Base-by-base conservation (phyloP, 2,113 vertebrate species). In the Myrmecobius fasciatus region DNA sequence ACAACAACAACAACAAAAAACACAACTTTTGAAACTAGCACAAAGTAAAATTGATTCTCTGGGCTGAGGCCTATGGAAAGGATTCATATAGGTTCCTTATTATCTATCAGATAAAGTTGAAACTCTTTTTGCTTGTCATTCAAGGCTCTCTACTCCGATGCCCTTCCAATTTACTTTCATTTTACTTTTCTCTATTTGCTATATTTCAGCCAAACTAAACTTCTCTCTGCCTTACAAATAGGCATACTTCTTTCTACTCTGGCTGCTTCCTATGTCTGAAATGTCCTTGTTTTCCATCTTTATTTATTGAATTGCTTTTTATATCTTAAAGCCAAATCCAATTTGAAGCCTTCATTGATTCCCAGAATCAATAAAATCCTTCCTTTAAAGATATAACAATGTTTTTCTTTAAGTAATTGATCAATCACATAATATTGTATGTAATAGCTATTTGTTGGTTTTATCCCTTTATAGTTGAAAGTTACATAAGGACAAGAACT, bases 11-110 rank as follows among this genome's bases (percentile, higher is more conserved):
- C n/a, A n/a, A n/a, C n/a, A 51, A 51, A 51, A 10, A 4, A 8
- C 9, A 51, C 49, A 51, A 89, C 31, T 60, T 31, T 7, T 26
- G 6, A 52, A 89, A 25, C 47, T 67, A 48, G 31, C 94, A 36
- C 89, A 96, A 96, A 48, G 48, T 52, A 92, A n/a, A 36, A 52
- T 12, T 89, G 92, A 48, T 28, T 83, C 1, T 60, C 56, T 88
- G 22, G 56, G n/a, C 28, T 89, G 67, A 54, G 75, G 88, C 49
- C 91, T 52, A 92, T 90, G 52, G 53, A 95, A 56, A 89, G n/a
- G 25, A 53, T 52, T 28, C 0, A 89, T 12, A 95, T 89, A 92
- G 52, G 67, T 46, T 67, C 60, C 60, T 67, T 67, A 36, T 12
- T 67, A 56, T 56, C 9, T 60, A 67, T 36, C 56, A 67, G 36